These are phyloP conservation scores for Siderastrea radians DNA, from an alignment of 92 coral and sea anemone genomes.

Conservation along the genomic window DNA sequence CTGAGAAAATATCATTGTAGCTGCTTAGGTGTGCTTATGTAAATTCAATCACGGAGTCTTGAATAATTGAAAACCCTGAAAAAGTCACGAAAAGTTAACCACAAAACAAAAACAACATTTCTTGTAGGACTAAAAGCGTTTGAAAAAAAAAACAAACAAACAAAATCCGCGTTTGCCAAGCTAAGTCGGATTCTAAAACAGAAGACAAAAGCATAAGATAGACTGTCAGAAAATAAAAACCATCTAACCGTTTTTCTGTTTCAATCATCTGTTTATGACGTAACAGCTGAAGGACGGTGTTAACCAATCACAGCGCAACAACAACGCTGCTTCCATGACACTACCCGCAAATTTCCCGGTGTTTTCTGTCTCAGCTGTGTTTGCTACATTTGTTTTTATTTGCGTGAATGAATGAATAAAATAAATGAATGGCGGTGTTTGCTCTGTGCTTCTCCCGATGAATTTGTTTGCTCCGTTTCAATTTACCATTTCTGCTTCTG, in stretches of 20 bases:
- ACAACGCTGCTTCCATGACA: background rate
- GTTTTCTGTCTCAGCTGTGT: background rate
- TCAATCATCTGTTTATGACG: conserved; percentile 18
- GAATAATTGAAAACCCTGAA: conserved; percentile 48
- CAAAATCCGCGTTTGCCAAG: too few species aligned
- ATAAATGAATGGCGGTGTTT: background rate
- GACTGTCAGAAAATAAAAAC: background rate
- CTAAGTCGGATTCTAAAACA: background rate
- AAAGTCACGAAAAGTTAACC: conserved; percentile 29
- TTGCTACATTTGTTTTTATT: background rate
- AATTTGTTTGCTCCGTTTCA: background rate
- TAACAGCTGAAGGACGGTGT: conserved; percentile 21
- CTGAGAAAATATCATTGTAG: background rate
- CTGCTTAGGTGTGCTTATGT: conserved; percentile 30
- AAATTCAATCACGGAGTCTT: conserved; percentile 45
- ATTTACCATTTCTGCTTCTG: too few species aligned
- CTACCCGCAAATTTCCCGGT: conserved; percentile 2
- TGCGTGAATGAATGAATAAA: background rate
- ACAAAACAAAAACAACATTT: background rate
- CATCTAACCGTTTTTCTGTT: background rate
- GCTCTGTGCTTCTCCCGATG: background rate
- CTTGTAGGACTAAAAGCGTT: too few species aligned
- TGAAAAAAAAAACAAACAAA: too few species aligned
- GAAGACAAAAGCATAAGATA: background rate
- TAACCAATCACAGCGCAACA: conserved; percentile 17